Conservation (phyloP, 2,888 invertebrate genomes). For the Tipula confusa region DNA sequence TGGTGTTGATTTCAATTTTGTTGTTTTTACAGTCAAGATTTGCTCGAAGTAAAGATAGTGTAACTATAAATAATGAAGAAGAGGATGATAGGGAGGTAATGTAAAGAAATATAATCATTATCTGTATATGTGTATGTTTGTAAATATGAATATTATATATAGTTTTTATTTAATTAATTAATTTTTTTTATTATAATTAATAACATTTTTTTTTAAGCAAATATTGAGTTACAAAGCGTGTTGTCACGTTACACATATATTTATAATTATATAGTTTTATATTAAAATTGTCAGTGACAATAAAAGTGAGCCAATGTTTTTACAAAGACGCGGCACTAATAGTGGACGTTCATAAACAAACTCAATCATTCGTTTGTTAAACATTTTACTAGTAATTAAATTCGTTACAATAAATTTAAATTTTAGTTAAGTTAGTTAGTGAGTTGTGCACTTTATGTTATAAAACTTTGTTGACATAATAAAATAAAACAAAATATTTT, state of each 20-base stretch:
- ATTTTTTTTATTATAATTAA: not conserved
- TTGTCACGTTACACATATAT: not conserved
- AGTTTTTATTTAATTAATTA: not conserved
- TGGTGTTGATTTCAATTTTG: not conserved
- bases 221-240: not conserved
- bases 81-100: constrained; percentile 14
- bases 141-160: not conserved
- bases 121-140: not conserved
- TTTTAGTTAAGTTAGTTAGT: no score
- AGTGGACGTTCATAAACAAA: no score
- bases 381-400: no score
- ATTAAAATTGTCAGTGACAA: no score
- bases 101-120: not conserved
- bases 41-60: not conserved
- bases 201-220: not conserved
- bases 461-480: no score
- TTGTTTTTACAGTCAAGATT: constrained; percentile 6
- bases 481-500: no score
- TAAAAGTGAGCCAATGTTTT: no score
- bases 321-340: no score
- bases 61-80: constrained; percentile 12
- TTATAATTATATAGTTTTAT: no score
- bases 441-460: no score
- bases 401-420: no score
- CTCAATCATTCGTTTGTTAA: no score